Evolutionary conservation across 2,113 vertebrate species (phyloP), one percentile per base, ranked within the genome.

Genomic region (Orientallactaga bullata): DNA sequence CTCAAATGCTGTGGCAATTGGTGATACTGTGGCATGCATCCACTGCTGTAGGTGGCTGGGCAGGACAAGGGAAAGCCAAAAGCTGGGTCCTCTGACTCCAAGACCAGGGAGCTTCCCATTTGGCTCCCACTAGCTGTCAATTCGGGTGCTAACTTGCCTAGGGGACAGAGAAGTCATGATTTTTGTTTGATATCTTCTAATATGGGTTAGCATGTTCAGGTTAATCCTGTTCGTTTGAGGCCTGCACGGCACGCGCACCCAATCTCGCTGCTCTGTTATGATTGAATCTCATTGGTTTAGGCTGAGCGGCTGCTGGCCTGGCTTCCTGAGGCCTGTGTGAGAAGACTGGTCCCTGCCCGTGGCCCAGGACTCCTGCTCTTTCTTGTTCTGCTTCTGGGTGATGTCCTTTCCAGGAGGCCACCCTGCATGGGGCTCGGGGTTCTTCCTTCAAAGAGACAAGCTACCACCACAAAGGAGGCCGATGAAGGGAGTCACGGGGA

Each of bases 391-490:
- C 16, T 23, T 71, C 10, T 28, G 5, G 15, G 95, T 37, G 24
- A 55, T 94, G 21, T 42, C 91, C 89, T 96, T 96, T 76, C 88
- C 55, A 17, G 17, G 80, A 65, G 90, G 66, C 37, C 42, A 66
- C 37, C 69, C 79, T 74, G 80, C 69, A 63, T 32, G 81, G 94
- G 95, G 76, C 11, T 93, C 71, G 77, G 85, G 90, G 30, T 95
- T 91, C 96, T 96, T 97, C 92, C 96, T 96, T 97, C 95, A 93
- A 86, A 78, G 74, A 61, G n/a, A 90, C 88, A 76, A 69, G 47
- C 42, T 61, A 1, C 60, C n/a, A 1, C 60, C 78, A 13, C 23
- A 86, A 95, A 95, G 96, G 60, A 24, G 7, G 30, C 90, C 73
- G 92, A 94, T 94, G 93, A 23, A 63, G 61, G 30, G 93, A 92